Evolutionary conservation across 2,888 invertebrate species (phyloP), one percentile per base, ranked within the genome.

Genomic region (Lobophora halterata): DNA sequence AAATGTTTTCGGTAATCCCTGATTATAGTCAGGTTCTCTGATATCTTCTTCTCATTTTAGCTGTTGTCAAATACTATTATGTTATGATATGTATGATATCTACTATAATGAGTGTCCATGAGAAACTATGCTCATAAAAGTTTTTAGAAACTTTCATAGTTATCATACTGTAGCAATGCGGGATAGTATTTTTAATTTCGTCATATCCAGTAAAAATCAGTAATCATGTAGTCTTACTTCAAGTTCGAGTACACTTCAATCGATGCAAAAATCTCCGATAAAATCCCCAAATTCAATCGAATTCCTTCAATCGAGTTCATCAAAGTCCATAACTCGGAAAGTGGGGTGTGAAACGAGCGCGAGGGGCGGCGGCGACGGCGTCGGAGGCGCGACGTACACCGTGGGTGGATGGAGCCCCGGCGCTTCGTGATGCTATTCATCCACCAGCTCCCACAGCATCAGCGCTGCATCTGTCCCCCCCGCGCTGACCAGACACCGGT

Each of bases 401-500:
- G 76, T 74, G 16, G 85, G 82, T 38, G 79, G 73, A 25, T 51
- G 69, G 46, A 46, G 66, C 62, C 71, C 75, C 70, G 41, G 69
- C 74, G 73, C 74, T 47, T 57, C 66, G 53, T 55, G 65, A 52
- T 71, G 90, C 89, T 92, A 94, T 87, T 94, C 93, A 64, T 93
- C 93, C 61, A 93, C 92, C 48, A 96, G 83, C 78, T 95, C 95
- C 96, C 97, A 97, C 50, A 97, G 90, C 94, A 97, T 95, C 19
- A 97, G 90, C 3, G 95, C 93, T 12, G 96, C 96, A 70, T 97
- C 97, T 49, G 92, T 91, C 16, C 97, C 97, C 2, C 97, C 97
- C 5, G 95, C 93, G 8, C 94, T 94, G 33, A 96, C 92, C 43
- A 97, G 86, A 63, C 93, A 94, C 34, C 94, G 91, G 76, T 97